Base-by-base conservation (phyloP, 2,888 invertebrate genomes). In the Ectobius pallidus region DNA sequence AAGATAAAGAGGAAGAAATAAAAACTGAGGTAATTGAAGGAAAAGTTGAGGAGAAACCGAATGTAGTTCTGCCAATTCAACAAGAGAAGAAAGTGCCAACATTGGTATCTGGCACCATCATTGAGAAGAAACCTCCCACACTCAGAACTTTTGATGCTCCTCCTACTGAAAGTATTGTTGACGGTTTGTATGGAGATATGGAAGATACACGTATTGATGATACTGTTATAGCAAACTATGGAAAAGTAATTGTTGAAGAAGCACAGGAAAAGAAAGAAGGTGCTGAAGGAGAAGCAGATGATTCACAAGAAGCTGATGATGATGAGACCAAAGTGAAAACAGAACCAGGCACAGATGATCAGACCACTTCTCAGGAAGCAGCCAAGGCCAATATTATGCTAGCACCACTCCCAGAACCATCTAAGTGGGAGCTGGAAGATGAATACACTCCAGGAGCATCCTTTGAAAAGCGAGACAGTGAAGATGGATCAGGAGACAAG, bases 371-470 rank as follows among this genome's bases (percentile, higher is more conserved):
- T 30, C 46, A 27, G 14, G 63, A 68, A 79, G 71, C 81, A 79
- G 78, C 77, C 73, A 71, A 87, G 78, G 85, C 71, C 6, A 72
- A 84, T 67, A 90, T 92, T 81, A 90, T 92, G 81, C 81, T 92
- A 69, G 92, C 92, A 18, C 90, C 89, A 1, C 78, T 93, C 73
- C 94, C 95, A 0, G 94, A 92, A 79, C 84, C 91, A 68, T 95
- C 95, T 0, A 95, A 95, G 83, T 96, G 96, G 96, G 96, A 96
- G 83, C 89, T 93, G 34, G 91, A 91, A 52, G 92, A 92, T 69
- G 89, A 90, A 49, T 65, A 72, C 22, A 44, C 65, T 7, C 62
- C 71, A 9, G 49, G 52, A n/a, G 62, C 68, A 6, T 79, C 79
- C 2, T 75, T 77, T 0, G 82, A 82, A 39, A 82, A 81, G 72